Evolutionary conservation across 2,113 vertebrate genomes (phyloP).

Genomic region (Peromyscus leucopus): DNA sequence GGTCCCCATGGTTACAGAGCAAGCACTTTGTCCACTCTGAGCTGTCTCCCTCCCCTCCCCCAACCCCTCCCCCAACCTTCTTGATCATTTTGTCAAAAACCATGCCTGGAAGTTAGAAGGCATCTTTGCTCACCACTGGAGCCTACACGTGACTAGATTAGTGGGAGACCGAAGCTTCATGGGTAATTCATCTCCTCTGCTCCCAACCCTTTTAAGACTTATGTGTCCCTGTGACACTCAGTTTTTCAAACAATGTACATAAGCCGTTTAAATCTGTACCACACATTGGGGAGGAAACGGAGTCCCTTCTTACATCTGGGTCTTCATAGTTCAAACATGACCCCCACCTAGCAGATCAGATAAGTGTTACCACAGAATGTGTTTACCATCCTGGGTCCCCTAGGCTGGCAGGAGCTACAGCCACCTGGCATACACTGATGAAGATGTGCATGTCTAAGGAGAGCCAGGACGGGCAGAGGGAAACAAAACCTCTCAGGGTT

Average conservation of each 20-base stretch:
- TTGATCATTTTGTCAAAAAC: neutral
- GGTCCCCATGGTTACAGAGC: neutral
- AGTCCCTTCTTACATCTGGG: neutral
- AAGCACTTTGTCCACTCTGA: neutral
- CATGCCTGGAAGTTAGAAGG: neutral
- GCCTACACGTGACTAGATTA: neutral
- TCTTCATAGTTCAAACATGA: neutral
- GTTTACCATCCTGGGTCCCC: neutral
- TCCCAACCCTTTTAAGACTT: neutral
- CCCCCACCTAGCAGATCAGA: neutral
- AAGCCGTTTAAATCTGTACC: neutral
- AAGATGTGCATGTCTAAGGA: neutral
- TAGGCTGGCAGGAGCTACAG: neutral
- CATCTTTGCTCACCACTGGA: neutral
- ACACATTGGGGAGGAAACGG: neutral
- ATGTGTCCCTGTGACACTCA: neutral
- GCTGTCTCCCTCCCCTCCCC: neutral
- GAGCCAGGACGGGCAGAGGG: neutral
- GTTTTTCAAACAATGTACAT: neutral
- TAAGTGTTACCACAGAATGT: neutral
- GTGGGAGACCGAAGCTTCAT: neutral
- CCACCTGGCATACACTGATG: neutral
- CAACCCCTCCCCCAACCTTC: neutral
- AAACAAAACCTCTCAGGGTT: neutral
- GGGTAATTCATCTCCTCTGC: neutral